Base-by-base conservation (phyloP, 1,140 invertebrate species). In the Drosophila nannoptera region DNA sequence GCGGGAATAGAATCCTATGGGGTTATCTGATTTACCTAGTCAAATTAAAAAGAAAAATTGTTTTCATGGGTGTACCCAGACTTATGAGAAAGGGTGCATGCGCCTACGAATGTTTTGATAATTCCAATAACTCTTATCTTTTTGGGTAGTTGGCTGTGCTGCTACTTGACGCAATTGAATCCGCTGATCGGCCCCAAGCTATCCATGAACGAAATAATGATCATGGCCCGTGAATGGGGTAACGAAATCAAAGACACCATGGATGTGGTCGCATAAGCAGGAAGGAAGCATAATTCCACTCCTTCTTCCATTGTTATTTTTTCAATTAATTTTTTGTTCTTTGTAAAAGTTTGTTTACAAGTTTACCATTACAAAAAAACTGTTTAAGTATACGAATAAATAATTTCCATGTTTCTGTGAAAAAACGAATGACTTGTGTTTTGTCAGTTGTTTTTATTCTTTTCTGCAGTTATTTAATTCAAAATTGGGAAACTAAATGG, bases 131-230 rank as follows among this genome's bases (percentile, higher is more conserved):
- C 36, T 12, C 9, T 43, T 66, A 52, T 58, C 6, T 53, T 67
- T 22, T 40, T 83, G 67, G 63, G 4, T 59, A 88, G 87, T 90
- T 98, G 97, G 97, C 90, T 98, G 49, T 97, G 95, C 88, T 96
- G 96, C 73, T 98, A 97, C 83, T 94, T 98, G 93, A 94, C 95
- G 43, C 97, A 98, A 90, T 96, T 98, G 94, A 98, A 98, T 90
- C 97, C 97, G 0, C 90, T 98, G 45, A 95, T 98, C 83, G 97
- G 97, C 12, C 97, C 97, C 63, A 94, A 94, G 90, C 90, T 98
- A 22, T 90, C 91, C 53, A 93, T 92, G 81, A 90, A 92, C 35
- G 95, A 94, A 11, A 91, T 97, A 58, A 90, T 96, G 65, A 92
- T 96, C 77, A 95, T 97, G 89, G 92, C 94, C 49, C 91, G 91